phyloP scores from a whole-genome alignment of 2,113 vertebrate species.

The Leptosomus discolor region DNA sequence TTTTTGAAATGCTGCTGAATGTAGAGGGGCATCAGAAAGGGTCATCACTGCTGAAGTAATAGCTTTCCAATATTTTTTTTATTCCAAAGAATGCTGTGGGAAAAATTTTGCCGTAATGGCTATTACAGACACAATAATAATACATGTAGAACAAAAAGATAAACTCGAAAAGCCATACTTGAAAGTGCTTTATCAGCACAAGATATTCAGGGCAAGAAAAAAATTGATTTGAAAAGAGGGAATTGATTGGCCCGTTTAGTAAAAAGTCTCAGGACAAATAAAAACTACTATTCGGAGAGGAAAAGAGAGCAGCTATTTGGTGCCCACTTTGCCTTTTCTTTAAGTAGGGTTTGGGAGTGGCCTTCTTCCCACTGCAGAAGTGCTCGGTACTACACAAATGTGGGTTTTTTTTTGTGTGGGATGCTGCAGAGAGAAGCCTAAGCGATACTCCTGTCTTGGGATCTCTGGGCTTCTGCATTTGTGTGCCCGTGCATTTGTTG shows the following conservation, averaged over 20 bases:
- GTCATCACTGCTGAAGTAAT: not conserved
- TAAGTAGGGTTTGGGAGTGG: not conserved
- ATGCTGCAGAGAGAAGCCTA: not conserved
- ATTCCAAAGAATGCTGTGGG: not conserved
- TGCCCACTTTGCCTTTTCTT: not conserved
- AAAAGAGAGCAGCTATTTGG: not conserved
- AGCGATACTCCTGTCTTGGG: not conserved
- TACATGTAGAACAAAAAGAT: not conserved
- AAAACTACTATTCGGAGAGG: not conserved
- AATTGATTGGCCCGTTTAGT: not conserved
- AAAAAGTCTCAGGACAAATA: not conserved
- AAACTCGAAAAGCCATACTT: not conserved
- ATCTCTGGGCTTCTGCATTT: not conserved
- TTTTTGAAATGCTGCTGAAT: not conserved
- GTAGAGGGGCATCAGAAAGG: not conserved
- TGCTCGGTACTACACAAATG: not conserved
- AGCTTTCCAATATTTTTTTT: not conserved
- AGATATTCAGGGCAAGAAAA: not conserved
- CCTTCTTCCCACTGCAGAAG: not conserved
- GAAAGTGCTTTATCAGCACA: not conserved
- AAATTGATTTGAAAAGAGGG: not conserved
- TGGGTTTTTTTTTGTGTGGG: not conserved
- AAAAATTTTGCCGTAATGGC: not conserved
- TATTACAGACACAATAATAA: not conserved
- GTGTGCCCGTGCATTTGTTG: not conserved